Base-by-base conservation (phyloP, 2,888 invertebrate genomes). In the Tetragonula carbonaria region DNA sequence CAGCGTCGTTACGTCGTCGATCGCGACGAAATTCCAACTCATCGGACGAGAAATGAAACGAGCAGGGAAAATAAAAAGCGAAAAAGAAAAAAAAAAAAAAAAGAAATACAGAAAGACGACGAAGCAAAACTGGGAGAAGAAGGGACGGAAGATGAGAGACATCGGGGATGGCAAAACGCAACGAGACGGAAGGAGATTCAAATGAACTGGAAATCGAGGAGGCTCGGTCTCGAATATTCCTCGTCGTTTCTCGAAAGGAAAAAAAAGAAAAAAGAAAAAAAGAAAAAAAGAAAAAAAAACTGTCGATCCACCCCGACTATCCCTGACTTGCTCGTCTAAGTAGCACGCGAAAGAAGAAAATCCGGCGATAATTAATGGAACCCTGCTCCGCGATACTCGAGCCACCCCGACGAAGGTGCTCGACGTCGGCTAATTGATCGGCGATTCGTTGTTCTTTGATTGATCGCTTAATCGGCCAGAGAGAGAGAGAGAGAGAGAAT, bases 361-460 rank as follows among this genome's bases (percentile, higher is more conserved):
- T 80, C 83, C 73, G 81, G 90, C 88, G 88, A 93, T 93, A 90
- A 93, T 93, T 92, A 93, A 93, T 93, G 91, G 90, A 87, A 78
- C 66, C 78, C 18, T 55, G 67, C 21, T 53, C 38, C 73, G 63
- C 67, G 65, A 51, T 62, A 55, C 78, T 72, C 74, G 28, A 57
- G 53, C 74, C 33, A 28, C 23, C 55, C 65, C 55, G 51, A 85
- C 71, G 72, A 87, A 88, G 88, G 88, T 91, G 88, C 88, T 91
- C 90, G 89, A 89, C 90, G 86, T 87, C 87, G 89, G 88, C 91
- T 92, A 92, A 93, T 92, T 92, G 92, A 92, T 91, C 91, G 45
- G 90, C 86, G 91, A 91, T 90, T 86, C 90, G 87, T 84, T 75
- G 74, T 90, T 62, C 45, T 88, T 86, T 91, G 91, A 90, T 90